These are phyloP conservation scores for Celastrina argiolus DNA, from an alignment of 2,888 invertebrate genomes.

Conservation along the genomic window DNA sequence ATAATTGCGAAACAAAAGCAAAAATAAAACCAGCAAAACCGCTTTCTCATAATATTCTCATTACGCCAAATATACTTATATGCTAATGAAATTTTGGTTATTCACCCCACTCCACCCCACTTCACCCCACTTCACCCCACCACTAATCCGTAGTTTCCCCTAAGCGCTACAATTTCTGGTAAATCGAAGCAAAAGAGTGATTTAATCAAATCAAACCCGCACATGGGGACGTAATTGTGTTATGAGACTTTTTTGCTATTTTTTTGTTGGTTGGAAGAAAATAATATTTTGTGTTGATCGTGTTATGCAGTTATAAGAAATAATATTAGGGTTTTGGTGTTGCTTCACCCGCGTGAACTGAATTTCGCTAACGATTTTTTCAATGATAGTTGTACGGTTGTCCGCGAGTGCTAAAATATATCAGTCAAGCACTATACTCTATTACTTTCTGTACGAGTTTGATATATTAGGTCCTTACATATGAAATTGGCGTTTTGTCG, in stretches of 20 bases:
- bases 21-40: slow-evolving; percentile 5
- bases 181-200: slow-evolving; percentile 62
- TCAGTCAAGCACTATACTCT: no score
- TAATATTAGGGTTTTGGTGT: no score
- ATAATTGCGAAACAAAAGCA: neutral
- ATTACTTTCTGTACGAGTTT: no score
- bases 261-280: slow-evolving; percentile 24
- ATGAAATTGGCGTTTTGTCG: no score
- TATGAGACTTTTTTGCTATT: slow-evolving; percentile 56
- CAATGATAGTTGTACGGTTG: no score
- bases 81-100: slow-evolving; percentile 25
- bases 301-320: neutral
- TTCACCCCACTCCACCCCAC: slow-evolving; percentile 26
- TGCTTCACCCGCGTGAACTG: no score
- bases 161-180: slow-evolving; percentile 23
- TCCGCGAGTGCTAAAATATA: no score
- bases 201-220: slow-evolving; percentile 59
- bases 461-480: no score
- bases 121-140: slow-evolving; percentile 24
- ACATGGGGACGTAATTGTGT: slow-evolving; percentile 55
- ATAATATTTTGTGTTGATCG: neutral
- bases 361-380: no score
- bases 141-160: slow-evolving; percentile 26
- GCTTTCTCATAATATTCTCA: slow-evolving; percentile 21
- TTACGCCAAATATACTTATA: slow-evolving; percentile 21